Evolutionary conservation across 2,113 vertebrate species (phyloP).

Genomic region (Vidua macroura): DNA sequence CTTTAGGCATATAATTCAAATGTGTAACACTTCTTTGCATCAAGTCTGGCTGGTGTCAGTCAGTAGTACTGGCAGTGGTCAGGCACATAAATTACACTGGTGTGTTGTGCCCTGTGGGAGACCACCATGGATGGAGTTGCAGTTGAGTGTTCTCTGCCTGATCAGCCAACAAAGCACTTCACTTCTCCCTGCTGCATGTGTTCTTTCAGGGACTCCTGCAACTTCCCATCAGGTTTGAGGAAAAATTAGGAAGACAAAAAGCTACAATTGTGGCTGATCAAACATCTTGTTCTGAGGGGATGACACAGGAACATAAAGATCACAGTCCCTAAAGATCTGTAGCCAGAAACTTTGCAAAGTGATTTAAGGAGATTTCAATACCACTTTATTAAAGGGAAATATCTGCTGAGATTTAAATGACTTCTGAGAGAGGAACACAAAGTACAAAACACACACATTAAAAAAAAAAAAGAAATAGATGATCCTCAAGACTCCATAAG

Average conservation of each 20-base stretch:
- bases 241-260: not conserved
- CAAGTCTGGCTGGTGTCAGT: not conserved
- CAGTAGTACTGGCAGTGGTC: rapidly evolving
- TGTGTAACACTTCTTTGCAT: not conserved
- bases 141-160: not conserved
- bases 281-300: not conserved
- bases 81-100: not conserved
- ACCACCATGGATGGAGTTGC: not conserved
- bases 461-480: not conserved
- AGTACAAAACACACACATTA: not conserved
- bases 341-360: not conserved
- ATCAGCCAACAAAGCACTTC: not conserved
- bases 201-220: not conserved
- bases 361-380: not conserved
- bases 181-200: not conserved
- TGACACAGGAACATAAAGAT: not conserved
- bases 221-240: not conserved
- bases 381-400: not conserved
- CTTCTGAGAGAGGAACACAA: not conserved
- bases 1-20: not conserved
- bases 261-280: not conserved
- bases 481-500: not conserved
- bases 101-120: not conserved
- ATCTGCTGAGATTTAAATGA: not conserved
- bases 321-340: not conserved